Conservation (phyloP, 2,113 vertebrate genomes). For the Paramisgurnus dabryanus region DNA sequence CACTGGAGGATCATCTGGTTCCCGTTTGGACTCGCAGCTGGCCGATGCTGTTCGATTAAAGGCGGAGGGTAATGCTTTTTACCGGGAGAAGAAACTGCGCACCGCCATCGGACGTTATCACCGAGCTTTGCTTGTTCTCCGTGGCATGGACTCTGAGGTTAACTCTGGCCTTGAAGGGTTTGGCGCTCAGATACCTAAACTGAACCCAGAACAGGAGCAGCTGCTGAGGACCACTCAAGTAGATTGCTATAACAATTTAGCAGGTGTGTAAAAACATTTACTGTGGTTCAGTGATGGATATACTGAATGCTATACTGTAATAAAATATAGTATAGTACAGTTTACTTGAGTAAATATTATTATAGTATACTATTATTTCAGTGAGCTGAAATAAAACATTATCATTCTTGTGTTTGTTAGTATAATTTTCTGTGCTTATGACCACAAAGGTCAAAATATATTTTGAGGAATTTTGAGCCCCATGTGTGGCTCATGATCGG, state of each 20-base stretch:
- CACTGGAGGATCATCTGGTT: background rate
- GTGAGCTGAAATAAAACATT: no score
- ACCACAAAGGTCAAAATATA: no score
- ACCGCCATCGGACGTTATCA: conserved; percentile 87
- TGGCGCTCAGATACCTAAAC: conserved; percentile 65
- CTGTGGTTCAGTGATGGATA: background rate
- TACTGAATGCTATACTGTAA: background rate
- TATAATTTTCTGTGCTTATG: no score
- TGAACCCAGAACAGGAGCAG: conserved; percentile 75
- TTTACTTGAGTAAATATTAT: no score
- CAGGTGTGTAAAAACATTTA: conserved; percentile 71
- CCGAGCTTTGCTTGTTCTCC: conserved; percentile 82
- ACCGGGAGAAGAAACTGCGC: conserved; percentile 79
- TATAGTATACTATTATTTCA: no score
- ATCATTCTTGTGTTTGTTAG: no score
- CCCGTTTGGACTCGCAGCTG: conserved; percentile 66
- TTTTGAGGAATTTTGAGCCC: no score
- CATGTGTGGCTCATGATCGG: no score
- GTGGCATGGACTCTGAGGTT: conserved; percentile 78
- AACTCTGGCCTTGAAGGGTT: conserved; percentile 73
- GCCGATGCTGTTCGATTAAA: conserved; percentile 79
- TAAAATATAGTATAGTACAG: no score
- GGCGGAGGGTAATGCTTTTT: conserved; percentile 81
- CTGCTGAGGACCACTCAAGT: conserved; percentile 77
- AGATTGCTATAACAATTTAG: conserved; percentile 91